Evolutionary conservation across 2,113 vertebrate species (phyloP), one percentile per base, ranked within the genome.

Genomic region (Saccopteryx bilineata): DNA sequence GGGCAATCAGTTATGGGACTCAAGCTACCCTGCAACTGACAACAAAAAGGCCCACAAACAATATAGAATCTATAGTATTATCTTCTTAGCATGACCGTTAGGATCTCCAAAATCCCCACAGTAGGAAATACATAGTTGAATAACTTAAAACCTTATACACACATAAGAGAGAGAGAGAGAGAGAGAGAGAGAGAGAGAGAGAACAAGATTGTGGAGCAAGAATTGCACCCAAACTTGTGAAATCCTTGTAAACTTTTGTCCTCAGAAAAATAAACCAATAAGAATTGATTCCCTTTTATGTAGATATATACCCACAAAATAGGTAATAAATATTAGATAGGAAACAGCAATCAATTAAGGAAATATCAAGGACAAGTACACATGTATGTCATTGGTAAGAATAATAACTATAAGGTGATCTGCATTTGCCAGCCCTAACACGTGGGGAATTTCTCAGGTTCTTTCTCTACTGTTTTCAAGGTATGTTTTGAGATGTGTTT

Each of bases 81-180:
- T 79, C 33, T 85, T 85, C 15, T 86, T 58, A 86, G 58, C 66
- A 80, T 54, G 65, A 86, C n/a, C 76, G n/a, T 21, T 91, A 63
- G 21, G 26, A 50, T 74, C 33, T 65, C 26, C 23, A 72, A 85
- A 60, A 80, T 33, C 28, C 19, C 52, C 52, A n/a, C 2, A 46
- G 24, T 31, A 48, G 65, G 24, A 74, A 19, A 80, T 0, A 72
- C 2, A 26, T 9, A 52, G 58, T 9, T 85, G 31, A 90, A 60
- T 74, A 90, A 71, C 50, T 60, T 76, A 66, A 72, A 85, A 93
- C 4, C 4, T 90, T 52, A 80, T 1, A 39, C 39, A 39, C 39
- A 39, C 39, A 39, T 39, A 39, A 46, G 33, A 33, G 48, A 56
- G 78, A 76, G 78, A 26, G 11, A 63, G 1, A 0, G 69, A 76